Evolutionary conservation across 2,797 vertebrate genomes (phyloP), one percentile per base, ranked within the genome.

Genomic region (Cossypha heuglini): DNA sequence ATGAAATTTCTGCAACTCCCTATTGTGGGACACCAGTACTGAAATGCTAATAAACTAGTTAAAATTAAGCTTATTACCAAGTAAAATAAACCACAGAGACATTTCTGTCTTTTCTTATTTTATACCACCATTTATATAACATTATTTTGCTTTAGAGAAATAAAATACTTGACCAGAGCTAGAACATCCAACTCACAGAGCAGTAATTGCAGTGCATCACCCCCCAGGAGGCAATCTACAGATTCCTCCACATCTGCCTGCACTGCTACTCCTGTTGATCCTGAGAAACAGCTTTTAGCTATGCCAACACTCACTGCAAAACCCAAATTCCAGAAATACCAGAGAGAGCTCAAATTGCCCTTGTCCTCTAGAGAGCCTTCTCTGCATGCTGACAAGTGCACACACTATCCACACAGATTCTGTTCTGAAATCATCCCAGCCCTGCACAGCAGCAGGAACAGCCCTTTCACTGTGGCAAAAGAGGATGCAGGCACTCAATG

Each of bases 1-100:
- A 96, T 86, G 76, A 96, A 84, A 90, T 59, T 88, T 88, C 87
- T 93, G 79, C 72, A 95, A 69, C 73, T 95, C 96, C 93, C 94
- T 59, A 62, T 66, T 88, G 89, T 90, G 62, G 90, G 89, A 80
- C 48, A 93, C 10, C 43, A 93, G 64, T 52, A 81, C 88, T 81
- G 87, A 94, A 96, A 95, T 96, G 91, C 93, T 94, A 96, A 96
- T 93, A 90, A 83, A 94, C 69, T 78, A 72, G 55, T 91, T 86
- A 81, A 95, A 93, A 91, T 83, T 45, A 90, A 62, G 85, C 87
- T 88, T 90, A 95, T 96, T 94, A 96, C 69, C 82, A 95, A 93
- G 85, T 86, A 93, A 95, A 96, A 96, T 92, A 87, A 96, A 88
- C 55, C 85, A 69, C 46, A 66, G 57, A 91, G 75, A 75, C 37